Evolutionary conservation across 2,113 vertebrate genomes (phyloP), one percentile per base, ranked within the genome.

Genomic region (Carettochelys insculpta): DNA sequence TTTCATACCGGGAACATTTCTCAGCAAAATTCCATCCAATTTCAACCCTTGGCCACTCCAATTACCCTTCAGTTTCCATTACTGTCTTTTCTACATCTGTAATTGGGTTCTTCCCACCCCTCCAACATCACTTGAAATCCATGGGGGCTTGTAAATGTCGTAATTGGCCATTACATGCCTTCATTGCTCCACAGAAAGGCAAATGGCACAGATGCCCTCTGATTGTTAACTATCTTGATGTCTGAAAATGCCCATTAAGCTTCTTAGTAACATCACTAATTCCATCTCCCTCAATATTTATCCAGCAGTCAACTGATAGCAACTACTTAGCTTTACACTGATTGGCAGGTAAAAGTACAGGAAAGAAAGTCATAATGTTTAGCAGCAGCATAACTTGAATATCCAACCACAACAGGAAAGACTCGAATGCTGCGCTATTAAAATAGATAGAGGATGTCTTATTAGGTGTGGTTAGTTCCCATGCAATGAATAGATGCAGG

Each of bases 331-430:
- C 89, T 95, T 89, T 51, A 8, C 80, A 1, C 95, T 93, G 95
- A 96, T 91, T 96, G 96, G 94, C 92, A 95, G n/a, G 1, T 90
- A 92, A 95, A 97, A 94, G 92, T 82, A 92, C 81, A 94, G 94
- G 80, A 65, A 92, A 94, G 95, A 45, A 91, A 97, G 89, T 88
- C 92, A 48, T 93, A 90, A 94, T 77, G 93, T 95, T 96, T 91
- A 91, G 80, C 45, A 9, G 90, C 80, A 89, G 41, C 94, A 92
- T 29, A 94, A 87, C 91, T 94, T 75, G 86, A 93, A 94, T 93
- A 14, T 95, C 94, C 78, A 78, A 86, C 93, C 94, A 85, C 77
- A 92, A 54, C 85, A 82, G 86, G 89, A 45, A 73, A 91, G 95
- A 93, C 91, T 38, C n/a, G 92, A 96, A 95, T 12, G 3, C 65